phyloP scores from a whole-genome alignment of 1,140 invertebrate genomes.

The Bathynomus jamesi region DNA sequence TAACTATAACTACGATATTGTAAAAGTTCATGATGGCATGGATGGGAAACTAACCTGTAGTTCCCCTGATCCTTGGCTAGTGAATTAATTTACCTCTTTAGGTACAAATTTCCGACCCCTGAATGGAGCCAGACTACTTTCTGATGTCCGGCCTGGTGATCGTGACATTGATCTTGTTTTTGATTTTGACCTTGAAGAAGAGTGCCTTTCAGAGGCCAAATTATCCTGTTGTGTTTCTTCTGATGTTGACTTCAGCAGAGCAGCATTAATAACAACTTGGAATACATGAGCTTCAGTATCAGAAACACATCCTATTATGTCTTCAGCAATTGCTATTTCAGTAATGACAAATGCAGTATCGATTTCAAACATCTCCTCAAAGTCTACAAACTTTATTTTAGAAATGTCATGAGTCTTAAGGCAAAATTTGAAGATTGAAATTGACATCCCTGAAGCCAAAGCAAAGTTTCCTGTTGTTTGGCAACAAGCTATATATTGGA shows the following conservation, averaged over 20 bases:
- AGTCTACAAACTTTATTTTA: slow-evolving; percentile 56
- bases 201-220: slow-evolving; percentile 12
- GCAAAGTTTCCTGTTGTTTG: slow-evolving; percentile 55
- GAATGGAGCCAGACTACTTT: neutral
- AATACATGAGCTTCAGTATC: slow-evolving; percentile 35
- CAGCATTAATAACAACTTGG: slow-evolving; percentile 28
- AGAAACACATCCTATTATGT: slow-evolving; percentile 29
- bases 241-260: slow-evolving; percentile 16
- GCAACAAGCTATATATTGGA: slow-evolving; percentile 54
- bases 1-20: no score
- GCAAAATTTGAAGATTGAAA: slow-evolving; percentile 53
- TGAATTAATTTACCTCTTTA: no score
- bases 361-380: slow-evolving; percentile 48
- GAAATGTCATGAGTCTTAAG: slow-evolving; percentile 56
- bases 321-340: slow-evolving; percentile 37
- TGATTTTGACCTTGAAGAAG: slow-evolving; percentile 15
- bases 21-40: no score
- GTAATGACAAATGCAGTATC: slow-evolving; percentile 34
- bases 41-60: no score
- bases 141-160: slow-evolving; percentile 25
- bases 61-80: no score
- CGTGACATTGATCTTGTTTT: slow-evolving; percentile 26
- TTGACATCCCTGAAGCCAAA: slow-evolving; percentile 48
- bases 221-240: slow-evolving; percentile 13
- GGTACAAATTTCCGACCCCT: neutral